These are phyloP conservation scores for Cyphomyrus plagiostoma DNA, from an alignment of 2,113 vertebrate genomes.

Conservation along the genomic window DNA sequence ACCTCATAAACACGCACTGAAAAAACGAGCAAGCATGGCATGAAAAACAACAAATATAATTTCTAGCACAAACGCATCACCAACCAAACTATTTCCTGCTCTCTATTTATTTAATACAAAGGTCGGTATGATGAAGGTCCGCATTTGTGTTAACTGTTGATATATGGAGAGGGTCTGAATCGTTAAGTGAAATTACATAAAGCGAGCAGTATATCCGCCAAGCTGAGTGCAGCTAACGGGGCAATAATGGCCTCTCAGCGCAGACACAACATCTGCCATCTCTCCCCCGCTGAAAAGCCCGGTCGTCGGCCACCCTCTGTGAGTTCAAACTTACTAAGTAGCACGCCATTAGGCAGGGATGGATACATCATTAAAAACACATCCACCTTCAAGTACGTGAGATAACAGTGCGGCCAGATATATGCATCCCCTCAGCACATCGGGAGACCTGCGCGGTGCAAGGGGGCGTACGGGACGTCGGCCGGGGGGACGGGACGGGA, in stretches of 20 bases:
- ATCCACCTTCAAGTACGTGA: conserved; percentile 61
- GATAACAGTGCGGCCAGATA: conserved; percentile 40
- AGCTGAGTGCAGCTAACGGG: background rate
- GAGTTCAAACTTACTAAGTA: conserved; percentile 45
- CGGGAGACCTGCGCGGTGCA: conserved; percentile 19
- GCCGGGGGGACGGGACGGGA: background rate
- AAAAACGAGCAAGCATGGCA: background rate
- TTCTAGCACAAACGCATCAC: background rate
- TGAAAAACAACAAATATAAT: background rate
- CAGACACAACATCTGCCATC: conserved; percentile 25
- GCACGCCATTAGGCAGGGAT: conserved; percentile 52
- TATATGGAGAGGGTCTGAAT: conserved; percentile 5
- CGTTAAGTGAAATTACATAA: conserved; percentile 10
- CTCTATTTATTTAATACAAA: background rate
- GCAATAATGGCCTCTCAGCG: conserved; percentile 17
- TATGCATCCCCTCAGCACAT: conserved; percentile 19
- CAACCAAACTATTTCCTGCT: background rate
- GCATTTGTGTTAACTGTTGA: background rate
- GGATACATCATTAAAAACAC: conserved; percentile 58
- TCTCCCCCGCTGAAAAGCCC: conserved; percentile 2
- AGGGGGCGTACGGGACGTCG: background rate
- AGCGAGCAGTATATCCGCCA: background rate
- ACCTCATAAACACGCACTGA: background rate
- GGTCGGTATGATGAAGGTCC: background rate
- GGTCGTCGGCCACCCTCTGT: conserved; percentile 12